Conservation (phyloP, 2,888 invertebrate species). For the Steromphala cineraria region DNA sequence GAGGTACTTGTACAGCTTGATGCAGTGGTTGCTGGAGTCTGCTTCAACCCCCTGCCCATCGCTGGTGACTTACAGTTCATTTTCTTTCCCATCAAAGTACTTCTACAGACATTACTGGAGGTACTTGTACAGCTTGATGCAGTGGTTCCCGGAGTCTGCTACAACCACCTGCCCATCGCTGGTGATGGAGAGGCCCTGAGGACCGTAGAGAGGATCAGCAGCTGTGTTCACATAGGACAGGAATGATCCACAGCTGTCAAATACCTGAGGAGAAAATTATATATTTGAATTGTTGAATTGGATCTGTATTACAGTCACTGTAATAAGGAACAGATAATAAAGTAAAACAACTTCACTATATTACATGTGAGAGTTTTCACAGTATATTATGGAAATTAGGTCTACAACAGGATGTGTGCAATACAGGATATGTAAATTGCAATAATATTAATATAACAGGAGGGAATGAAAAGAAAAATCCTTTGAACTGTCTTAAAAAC, state of each 20-base stretch:
- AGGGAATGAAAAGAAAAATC: too few species aligned
- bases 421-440: too few species aligned
- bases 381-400: too few species aligned
- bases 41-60: slow-evolving; percentile 72
- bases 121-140: slow-evolving; percentile 78
- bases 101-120: slow-evolving; percentile 52
- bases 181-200: slow-evolving; percentile 77
- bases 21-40: slow-evolving; percentile 61
- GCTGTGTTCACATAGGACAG: slow-evolving; percentile 77
- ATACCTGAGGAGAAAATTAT: slow-evolving; percentile 72
- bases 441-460: too few species aligned
- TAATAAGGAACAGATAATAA: background rate
- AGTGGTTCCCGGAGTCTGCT: slow-evolving; percentile 79
- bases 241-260: slow-evolving; percentile 78
- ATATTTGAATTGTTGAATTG: too few species aligned
- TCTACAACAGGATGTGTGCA: too few species aligned
- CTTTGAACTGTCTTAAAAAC: too few species aligned
- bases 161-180: slow-evolving; percentile 77
- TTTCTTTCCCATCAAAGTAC: background rate
- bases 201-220: slow-evolving; percentile 78
- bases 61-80: background rate
- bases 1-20: slow-evolving; percentile 77
- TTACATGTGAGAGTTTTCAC: too few species aligned
- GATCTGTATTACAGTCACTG: too few species aligned
- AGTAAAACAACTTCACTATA: too few species aligned